Conservation (phyloP, 2,113 vertebrate genomes). For the Poeciliopsis turrubarensis region DNA sequence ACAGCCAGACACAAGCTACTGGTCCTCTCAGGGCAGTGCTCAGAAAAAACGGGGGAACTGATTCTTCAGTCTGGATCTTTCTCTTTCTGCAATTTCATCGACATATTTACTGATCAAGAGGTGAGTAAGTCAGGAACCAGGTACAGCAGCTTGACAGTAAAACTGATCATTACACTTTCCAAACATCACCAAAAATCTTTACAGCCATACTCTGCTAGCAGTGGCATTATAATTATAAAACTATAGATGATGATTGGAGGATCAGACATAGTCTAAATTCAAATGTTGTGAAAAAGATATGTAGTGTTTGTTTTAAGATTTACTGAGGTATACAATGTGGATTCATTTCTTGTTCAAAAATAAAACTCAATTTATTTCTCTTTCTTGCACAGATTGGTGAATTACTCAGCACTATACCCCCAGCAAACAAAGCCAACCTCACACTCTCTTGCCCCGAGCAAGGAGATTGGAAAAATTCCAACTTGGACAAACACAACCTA, state of each 20-base stretch:
- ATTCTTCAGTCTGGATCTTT: conserved; percentile 96
- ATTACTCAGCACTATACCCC: conserved; percentile 92
- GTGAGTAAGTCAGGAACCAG: conserved; percentile 61
- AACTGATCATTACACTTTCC: not conserved
- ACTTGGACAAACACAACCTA: conserved; percentile 95
- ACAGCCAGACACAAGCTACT: conserved; percentile 93
- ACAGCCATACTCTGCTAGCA: not conserved
- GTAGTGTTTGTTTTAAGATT: not conserved
- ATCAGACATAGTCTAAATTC: not conserved
- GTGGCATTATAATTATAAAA: not conserved
- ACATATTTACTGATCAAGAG: conserved; percentile 98
- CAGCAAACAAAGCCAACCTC: conserved; percentile 94
- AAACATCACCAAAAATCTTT: not conserved
- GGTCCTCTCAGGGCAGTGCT: conserved; percentile 92
- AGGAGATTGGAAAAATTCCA: conserved; percentile 97
- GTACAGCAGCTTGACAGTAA: too few species aligned
- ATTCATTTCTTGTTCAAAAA: not conserved
- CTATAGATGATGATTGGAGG: not conserved
- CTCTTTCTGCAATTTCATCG: conserved; percentile 96
- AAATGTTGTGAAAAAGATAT: not conserved
- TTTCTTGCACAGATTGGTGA: conserved; percentile 88
- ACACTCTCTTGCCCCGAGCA: conserved; percentile 94
- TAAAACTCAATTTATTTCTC: conserved; percentile 1
- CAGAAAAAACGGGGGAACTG: conserved; percentile 94
- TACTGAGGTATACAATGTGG: not conserved